Conservation (phyloP, 2,797 vertebrate species). For the Zonotrichia albicollis region DNA sequence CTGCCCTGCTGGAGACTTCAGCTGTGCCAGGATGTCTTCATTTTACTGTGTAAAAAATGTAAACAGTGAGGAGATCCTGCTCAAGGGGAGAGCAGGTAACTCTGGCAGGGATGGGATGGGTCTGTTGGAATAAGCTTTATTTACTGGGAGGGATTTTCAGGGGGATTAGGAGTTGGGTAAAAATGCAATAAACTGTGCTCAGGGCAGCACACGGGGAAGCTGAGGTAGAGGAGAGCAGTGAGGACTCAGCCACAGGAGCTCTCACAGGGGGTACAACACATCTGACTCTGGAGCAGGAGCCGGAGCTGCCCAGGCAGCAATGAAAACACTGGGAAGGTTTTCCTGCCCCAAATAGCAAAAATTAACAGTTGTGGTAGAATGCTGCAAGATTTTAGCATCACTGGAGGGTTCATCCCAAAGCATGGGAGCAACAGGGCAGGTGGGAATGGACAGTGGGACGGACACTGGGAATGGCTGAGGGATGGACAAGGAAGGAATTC, state of each 20-base stretch:
- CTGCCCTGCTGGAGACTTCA: background rate
- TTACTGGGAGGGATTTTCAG: background rate
- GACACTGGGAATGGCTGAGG: too few relatives aligned
- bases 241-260: background rate
- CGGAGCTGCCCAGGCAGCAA: background rate
- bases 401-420: background rate
- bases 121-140: background rate
- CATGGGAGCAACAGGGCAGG: background rate
- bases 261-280: background rate
- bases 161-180: background rate
- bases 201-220: background rate
- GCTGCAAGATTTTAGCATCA: background rate
- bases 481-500: background rate
- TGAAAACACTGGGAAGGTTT: background rate
- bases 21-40: background rate
- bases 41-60: background rate
- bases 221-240: background rate
- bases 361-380: background rate
- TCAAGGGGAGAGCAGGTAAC: background rate
- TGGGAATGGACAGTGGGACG: background rate
- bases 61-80: background rate
- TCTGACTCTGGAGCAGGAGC: background rate
- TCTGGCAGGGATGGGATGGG: background rate
- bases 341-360: background rate
- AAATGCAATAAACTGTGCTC: background rate